Evolutionary conservation across 2,888 invertebrate genomes (phyloP).

Genomic region (Osmoderma eremita): DNA sequence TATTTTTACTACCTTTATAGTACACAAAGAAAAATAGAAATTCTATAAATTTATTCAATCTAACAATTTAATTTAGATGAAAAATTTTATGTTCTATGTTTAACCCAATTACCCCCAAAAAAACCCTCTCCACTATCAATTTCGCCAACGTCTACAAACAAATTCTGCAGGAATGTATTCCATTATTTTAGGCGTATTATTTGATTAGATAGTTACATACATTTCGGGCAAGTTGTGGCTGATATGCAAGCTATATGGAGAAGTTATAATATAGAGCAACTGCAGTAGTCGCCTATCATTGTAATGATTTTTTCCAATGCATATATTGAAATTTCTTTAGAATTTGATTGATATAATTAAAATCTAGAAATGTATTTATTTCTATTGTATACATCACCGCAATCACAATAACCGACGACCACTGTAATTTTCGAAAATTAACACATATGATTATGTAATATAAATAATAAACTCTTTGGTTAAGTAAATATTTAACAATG

Average conservation of each 20-base stretch:
- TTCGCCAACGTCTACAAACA: not conserved
- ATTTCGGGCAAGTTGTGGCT: conserved; percentile 14
- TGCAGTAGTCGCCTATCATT: no score
- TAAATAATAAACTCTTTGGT: conserved; percentile 21
- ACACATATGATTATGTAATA: no score
- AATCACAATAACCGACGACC: no score
- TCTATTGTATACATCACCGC: no score
- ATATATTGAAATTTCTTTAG: no score
- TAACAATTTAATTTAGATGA: conserved; percentile 25
- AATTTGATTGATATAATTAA: no score
- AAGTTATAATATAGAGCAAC: no score
- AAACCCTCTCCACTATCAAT: conserved; percentile 14
- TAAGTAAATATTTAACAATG: conserved; percentile 7
- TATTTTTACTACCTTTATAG: conserved; percentile 23
- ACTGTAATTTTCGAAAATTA: no score
- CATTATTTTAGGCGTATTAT: conserved; percentile 7
- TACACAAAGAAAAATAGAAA: conserved; percentile 14
- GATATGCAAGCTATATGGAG: no score
- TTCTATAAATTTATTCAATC: conserved; percentile 13
- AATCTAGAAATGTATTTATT: no score
- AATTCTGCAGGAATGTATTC: not conserved
- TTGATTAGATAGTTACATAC: not conserved
- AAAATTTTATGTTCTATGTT: conserved; percentile 8
- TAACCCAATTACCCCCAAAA: conserved; percentile 2
- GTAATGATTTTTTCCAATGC: no score